phyloP scores from a whole-genome alignment of 2,888 invertebrate genomes.

The Chrysodeixis includens region DNA sequence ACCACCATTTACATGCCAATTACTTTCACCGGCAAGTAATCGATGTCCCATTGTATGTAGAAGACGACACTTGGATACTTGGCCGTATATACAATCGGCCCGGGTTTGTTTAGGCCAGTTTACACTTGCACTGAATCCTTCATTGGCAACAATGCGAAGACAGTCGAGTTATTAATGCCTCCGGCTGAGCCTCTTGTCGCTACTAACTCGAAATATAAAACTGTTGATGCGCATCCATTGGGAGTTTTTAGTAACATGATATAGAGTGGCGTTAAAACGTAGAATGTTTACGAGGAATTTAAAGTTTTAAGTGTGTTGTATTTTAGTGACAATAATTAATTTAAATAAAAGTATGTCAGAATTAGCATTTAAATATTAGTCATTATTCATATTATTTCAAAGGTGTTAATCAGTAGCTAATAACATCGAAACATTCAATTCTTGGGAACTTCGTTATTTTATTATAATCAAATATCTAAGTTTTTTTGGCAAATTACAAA shows the following conservation, averaged over 20 bases:
- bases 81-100: conserved; percentile 42
- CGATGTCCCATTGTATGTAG: conserved; percentile 75
- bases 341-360: no score
- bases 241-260: conserved; percentile 8
- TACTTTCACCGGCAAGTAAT: conserved; percentile 75
- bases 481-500: no score
- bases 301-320: not conserved
- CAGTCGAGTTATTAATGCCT: conserved; percentile 75
- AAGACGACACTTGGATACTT: conserved; percentile 59
- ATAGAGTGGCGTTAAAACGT: not conserved
- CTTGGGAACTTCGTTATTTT: no score
- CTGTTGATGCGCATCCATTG: conserved; percentile 46
- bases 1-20: conserved; percentile 71
- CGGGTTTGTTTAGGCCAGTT: conserved; percentile 64
- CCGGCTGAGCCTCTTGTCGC: conserved; percentile 61
- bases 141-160: conserved; percentile 67
- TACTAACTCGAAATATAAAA: conserved; percentile 63
- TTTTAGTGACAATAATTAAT: no score
- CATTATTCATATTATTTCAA: no score
- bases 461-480: no score
- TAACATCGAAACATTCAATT: no score
- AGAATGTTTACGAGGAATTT: not conserved
- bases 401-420: no score
- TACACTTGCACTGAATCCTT: conserved; percentile 71
- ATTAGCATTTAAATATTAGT: no score